A percentile compares a stretch with the other conserved stretches of the same genome.
phyloP scores from a whole-genome alignment of 2,888 invertebrate species.

The Alviniconcha strummeri region DNA sequence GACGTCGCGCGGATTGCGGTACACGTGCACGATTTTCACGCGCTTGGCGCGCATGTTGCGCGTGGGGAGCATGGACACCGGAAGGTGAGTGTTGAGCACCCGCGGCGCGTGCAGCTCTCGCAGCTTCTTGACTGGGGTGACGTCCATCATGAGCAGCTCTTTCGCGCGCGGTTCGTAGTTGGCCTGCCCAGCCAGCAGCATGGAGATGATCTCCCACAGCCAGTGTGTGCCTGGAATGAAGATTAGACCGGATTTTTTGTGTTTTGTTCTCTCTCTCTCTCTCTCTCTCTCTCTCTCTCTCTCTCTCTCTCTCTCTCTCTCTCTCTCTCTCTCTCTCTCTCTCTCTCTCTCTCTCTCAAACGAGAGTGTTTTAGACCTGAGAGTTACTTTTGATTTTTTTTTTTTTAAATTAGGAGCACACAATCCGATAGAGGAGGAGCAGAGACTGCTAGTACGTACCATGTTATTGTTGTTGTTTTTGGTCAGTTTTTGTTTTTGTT shows the following conservation, averaged over 20 bases:
- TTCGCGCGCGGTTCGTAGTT: constrained; percentile 34
- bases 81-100: constrained; percentile 46
- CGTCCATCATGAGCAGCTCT: constrained; percentile 42
- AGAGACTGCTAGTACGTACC: no score
- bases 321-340: no score
- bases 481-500: no score
- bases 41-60: constrained; percentile 25
- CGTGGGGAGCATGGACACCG: constrained; percentile 40
- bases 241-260: not conserved
- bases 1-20: constrained; percentile 44
- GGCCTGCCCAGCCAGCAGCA: constrained; percentile 45
- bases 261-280: not conserved
- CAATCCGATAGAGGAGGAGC: no score
- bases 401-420: no score
- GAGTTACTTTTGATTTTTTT: no score
- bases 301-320: no score
- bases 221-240: constrained; percentile 45
- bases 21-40: constrained; percentile 37
- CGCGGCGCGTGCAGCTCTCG: constrained; percentile 42
- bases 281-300: no score
- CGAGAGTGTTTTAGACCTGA: no score
- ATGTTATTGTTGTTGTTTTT: no score
- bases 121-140: constrained; percentile 29
- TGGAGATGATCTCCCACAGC: constrained; percentile 44
- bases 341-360: no score